These are phyloP conservation scores for Dasysyrphus tricinctus DNA, from an alignment of 2,888 invertebrate species.

Conservation along the genomic window DNA sequence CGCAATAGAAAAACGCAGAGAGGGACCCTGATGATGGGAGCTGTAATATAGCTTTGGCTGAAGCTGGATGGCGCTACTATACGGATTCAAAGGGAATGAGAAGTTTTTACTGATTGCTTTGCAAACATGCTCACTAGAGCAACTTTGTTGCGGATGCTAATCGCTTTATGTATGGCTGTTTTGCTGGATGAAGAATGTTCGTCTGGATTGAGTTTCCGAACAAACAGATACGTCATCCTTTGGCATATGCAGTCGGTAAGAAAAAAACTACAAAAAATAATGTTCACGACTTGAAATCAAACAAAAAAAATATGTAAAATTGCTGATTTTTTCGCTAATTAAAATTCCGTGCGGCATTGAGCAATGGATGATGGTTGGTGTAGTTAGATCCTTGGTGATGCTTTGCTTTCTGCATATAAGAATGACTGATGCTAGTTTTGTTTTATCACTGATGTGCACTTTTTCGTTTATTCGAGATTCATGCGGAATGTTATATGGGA, in stretches of 20 bases:
- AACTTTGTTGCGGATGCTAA: slow-evolving; percentile 76
- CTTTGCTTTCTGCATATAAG: background rate
- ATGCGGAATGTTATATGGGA: slow-evolving; percentile 17
- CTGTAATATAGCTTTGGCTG: slow-evolving; percentile 10
- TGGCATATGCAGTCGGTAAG: slow-evolving; percentile 32
- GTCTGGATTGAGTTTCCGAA: slow-evolving; percentile 71
- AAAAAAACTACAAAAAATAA: background rate
- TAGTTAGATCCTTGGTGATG: background rate
- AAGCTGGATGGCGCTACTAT: slow-evolving; percentile 21
- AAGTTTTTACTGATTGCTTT: slow-evolving; percentile 70
- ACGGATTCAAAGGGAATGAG: slow-evolving; percentile 29
- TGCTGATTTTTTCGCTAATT: slow-evolving; percentile 48
- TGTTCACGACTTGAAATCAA: slow-evolving; percentile 33
- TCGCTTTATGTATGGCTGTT: slow-evolving; percentile 69
- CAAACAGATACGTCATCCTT: slow-evolving; percentile 74
- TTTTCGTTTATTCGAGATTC: slow-evolving; percentile 7
- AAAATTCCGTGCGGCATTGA: slow-evolving; percentile 45
- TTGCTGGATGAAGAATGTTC: slow-evolving; percentile 57
- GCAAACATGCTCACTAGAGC: slow-evolving; percentile 74
- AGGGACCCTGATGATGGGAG: slow-evolving; percentile 39
- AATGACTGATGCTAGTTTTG: slow-evolving; percentile 51
- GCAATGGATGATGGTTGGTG: slow-evolving; percentile 24
- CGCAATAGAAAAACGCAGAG: slow-evolving; percentile 63
- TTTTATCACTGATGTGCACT: slow-evolving; percentile 62
- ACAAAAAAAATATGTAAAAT: slow-evolving; percentile 19